A percentile compares a stretch with the other conserved stretches of the same genome.
Conservation (phyloP, 2,113 vertebrate genomes). For the Microcebus ravelobensis region DNA sequence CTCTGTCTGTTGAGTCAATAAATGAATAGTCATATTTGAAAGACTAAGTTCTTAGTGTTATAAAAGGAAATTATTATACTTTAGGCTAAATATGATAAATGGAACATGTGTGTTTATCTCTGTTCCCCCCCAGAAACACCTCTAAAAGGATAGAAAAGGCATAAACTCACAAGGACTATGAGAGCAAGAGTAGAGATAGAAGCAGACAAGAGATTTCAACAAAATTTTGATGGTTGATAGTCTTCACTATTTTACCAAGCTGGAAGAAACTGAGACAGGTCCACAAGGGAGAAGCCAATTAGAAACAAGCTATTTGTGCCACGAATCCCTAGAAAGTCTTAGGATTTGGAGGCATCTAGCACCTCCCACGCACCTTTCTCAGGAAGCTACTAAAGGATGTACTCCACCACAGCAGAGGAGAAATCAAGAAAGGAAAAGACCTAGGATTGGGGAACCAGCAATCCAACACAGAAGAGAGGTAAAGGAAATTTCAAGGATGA, state of each 20-base stretch:
- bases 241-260: not conserved
- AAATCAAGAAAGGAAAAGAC: not conserved
- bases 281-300: not conserved
- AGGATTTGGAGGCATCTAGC: not conserved
- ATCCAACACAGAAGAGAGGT: not conserved
- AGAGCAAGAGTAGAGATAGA: not conserved
- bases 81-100: not conserved
- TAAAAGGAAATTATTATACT: slow-evolving; percentile 1
- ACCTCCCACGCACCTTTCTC: not conserved
- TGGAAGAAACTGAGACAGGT: not conserved
- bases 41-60: not conserved
- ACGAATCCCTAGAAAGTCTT: not conserved
- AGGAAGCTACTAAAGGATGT: not conserved
- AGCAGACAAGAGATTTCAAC: slow-evolving; percentile 6
- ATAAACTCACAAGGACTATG: not conserved
- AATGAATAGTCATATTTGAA: not conserved
- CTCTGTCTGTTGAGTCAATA: not conserved
- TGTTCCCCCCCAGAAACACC: not conserved
- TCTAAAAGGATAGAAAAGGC: slow-evolving; percentile 20
- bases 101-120: not conserved
- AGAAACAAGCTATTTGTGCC: not conserved
- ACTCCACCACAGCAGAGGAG: not conserved
- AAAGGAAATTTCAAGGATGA: not conserved
- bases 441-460: not conserved
- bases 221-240: not conserved